A percentile compares a stretch with the other conserved stretches of the same genome.
Evolutionary conservation across 2,888 invertebrate species (phyloP).

Genomic region (Drosophila vallismaia): DNA sequence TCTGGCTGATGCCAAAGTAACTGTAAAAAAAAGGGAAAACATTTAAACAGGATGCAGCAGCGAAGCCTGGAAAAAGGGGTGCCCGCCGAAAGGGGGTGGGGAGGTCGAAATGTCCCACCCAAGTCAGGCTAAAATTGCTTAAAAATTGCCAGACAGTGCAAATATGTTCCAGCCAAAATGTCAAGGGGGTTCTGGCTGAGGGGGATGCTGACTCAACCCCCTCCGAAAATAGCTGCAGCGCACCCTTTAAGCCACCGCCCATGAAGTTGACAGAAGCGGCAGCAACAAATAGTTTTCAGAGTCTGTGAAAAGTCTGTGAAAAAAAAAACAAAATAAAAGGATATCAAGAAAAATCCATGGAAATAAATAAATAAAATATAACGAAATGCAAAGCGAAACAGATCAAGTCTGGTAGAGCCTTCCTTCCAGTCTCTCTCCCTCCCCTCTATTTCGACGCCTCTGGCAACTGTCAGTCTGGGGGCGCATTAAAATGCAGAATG

Average conservation of each 20-base stretch:
- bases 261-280: slow-evolving; percentile 68
- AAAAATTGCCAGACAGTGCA: slow-evolving; percentile 78
- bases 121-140: slow-evolving; percentile 76
- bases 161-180: slow-evolving; percentile 67
- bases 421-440: not conserved
- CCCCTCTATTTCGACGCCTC: slow-evolving; percentile 1
- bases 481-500: slow-evolving; percentile 76
- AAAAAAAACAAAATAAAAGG: slow-evolving; percentile 15
- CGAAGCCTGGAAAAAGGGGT: slow-evolving; percentile 16
- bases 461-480: slow-evolving; percentile 71
- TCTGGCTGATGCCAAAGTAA: slow-evolving; percentile 43
- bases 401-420: slow-evolving; percentile 55
- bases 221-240: not conserved
- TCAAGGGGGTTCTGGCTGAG: not conserved
- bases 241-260: slow-evolving; percentile 13
- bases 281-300: slow-evolving; percentile 73
- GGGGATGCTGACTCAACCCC: slow-evolving; percentile 7
- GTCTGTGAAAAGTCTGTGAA: not conserved
- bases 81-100: slow-evolving; percentile 1
- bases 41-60: slow-evolving; percentile 74
- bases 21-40: slow-evolving; percentile 47
- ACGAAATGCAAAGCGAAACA: slow-evolving; percentile 57
- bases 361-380: slow-evolving; percentile 40
- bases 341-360: not conserved
- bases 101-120: slow-evolving; percentile 38